Percentiles rank a stretch among this genome's conserved stretches.
phyloP scores from a whole-genome alignment of 2,888 invertebrate species.

The Acanthococcus lagerstroemiae region DNA sequence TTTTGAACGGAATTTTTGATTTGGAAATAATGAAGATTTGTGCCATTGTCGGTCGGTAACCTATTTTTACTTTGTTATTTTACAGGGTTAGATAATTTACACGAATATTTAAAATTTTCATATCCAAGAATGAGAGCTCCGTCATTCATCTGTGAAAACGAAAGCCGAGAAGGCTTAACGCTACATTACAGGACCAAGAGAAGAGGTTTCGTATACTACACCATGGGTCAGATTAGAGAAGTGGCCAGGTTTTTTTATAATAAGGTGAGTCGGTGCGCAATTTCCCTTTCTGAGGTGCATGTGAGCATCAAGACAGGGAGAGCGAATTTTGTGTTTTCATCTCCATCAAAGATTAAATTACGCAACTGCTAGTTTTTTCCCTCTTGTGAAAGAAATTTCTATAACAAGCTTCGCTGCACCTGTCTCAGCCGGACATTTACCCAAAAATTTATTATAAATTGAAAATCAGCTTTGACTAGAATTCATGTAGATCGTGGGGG shows the following conservation, averaged over 20 bases:
- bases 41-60: background rate
- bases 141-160: constrained; percentile 93
- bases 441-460: too few species aligned
- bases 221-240: constrained; percentile 90
- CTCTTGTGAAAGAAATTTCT: too few species aligned
- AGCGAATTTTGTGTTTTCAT: too few species aligned
- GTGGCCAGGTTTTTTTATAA: constrained; percentile 89
- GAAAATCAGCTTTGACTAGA: too few species aligned
- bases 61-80: background rate
- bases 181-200: constrained; percentile 88
- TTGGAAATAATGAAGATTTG: background rate
- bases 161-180: constrained; percentile 81
- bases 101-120: constrained; percentile 92
- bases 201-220: constrained; percentile 89
- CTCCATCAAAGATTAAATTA: too few species aligned
- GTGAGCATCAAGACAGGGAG: too few species aligned
- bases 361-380: too few species aligned
- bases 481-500: too few species aligned
- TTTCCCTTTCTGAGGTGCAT: too few species aligned
- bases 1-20: too few species aligned
- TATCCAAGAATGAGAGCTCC: constrained; percentile 85
- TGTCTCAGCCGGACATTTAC: too few species aligned
- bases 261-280: constrained; percentile 45
- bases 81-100: constrained; percentile 75
- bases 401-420: too few species aligned